Percentiles rank a stretch among this genome's conserved stretches.
phyloP scores from a whole-genome alignment of 2,888 invertebrate species.

The Ptilodon capucinus region DNA sequence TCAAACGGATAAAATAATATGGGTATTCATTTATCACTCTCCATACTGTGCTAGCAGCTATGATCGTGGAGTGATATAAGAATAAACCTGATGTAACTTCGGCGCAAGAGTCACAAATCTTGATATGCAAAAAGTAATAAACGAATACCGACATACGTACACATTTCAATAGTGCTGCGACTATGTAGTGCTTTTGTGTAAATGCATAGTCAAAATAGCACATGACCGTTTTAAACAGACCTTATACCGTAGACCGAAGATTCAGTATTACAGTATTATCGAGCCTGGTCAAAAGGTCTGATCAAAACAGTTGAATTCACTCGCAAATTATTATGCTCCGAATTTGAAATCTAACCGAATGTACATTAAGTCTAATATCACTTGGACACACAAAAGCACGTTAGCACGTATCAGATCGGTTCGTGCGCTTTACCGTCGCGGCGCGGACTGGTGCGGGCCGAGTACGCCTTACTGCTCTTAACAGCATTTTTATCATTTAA shows the following conservation, averaged over 20 bases:
- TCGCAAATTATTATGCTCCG: slow-evolving; percentile 26
- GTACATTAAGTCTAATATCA: slow-evolving; percentile 62
- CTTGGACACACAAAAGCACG: slow-evolving; percentile 60
- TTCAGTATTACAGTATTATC: too few relatives aligned
- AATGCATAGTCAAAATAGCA: slow-evolving; percentile 36
- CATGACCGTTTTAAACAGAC: slow-evolving; percentile 24
- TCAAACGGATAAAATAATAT: slow-evolving; percentile 26
- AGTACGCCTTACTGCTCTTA: too few relatives aligned
- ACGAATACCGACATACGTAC: slow-evolving; percentile 33
- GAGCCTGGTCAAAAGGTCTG: too few relatives aligned
- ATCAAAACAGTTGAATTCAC: not conserved
- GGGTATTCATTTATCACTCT: slow-evolving; percentile 18
- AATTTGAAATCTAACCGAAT: slow-evolving; percentile 35
- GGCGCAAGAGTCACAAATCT: not conserved
- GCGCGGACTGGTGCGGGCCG: not conserved
- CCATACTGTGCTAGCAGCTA: too few relatives aligned
- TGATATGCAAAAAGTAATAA: slow-evolving; percentile 13
- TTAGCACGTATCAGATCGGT: slow-evolving; percentile 41
- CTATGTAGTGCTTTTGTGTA: slow-evolving; percentile 41
- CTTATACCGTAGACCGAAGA: slow-evolving; percentile 5
- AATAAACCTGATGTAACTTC: not conserved
- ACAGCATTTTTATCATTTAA: too few relatives aligned
- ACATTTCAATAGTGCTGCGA: slow-evolving; percentile 28
- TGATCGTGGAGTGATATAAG: not conserved
- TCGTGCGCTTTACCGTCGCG: slow-evolving; percentile 16